Evolutionary conservation across 1,140 invertebrate genomes (phyloP).

Genomic region (Cyphomyrmex costatus): DNA sequence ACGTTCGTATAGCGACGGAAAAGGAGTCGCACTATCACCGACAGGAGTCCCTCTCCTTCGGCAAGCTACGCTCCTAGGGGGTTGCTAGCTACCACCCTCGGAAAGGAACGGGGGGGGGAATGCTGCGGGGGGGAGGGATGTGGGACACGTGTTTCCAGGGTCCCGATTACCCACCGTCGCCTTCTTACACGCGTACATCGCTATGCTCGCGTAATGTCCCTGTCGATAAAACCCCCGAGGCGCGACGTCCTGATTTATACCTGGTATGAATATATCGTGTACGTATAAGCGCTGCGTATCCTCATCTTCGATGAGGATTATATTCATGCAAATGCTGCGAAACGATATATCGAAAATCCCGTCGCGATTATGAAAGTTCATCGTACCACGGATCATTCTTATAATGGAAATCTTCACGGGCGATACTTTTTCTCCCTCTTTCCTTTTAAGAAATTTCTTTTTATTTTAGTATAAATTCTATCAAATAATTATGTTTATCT

Average conservation of each 20-base stretch:
- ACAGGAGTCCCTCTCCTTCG: conserved; percentile 62
- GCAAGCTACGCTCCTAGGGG: conserved; percentile 58
- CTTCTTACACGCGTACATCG: conserved; percentile 79
- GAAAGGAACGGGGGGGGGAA: conserved; percentile 6
- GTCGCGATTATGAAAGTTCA: conserved; percentile 50
- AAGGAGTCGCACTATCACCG: conserved; percentile 74
- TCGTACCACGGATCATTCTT: conserved; percentile 42
- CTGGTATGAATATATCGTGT: conserved; percentile 53
- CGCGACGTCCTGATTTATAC: conserved; percentile 66
- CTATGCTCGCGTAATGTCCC: conserved; percentile 71
- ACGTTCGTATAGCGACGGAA: conserved; percentile 71
- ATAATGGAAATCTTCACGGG: neutral
- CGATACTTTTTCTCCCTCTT: neutral
- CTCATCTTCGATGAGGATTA: conserved; percentile 50
- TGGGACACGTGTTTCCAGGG: conserved; percentile 84
- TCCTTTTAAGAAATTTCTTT: conserved; percentile 1
- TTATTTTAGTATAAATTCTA: conserved; percentile 1
- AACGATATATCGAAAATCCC: conserved; percentile 52
- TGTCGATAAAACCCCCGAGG: conserved; percentile 70
- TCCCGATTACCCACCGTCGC: conserved; percentile 81
- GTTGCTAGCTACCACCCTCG: neutral
- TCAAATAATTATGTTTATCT: neutral
- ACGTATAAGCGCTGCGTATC: conserved; percentile 23
- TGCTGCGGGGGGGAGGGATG: conserved; percentile 70
- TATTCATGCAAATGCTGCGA: conserved; percentile 38